These are phyloP conservation scores for Squalus acanthias DNA, from an alignment of 2,797 vertebrate species.

Conservation along the genomic window DNA sequence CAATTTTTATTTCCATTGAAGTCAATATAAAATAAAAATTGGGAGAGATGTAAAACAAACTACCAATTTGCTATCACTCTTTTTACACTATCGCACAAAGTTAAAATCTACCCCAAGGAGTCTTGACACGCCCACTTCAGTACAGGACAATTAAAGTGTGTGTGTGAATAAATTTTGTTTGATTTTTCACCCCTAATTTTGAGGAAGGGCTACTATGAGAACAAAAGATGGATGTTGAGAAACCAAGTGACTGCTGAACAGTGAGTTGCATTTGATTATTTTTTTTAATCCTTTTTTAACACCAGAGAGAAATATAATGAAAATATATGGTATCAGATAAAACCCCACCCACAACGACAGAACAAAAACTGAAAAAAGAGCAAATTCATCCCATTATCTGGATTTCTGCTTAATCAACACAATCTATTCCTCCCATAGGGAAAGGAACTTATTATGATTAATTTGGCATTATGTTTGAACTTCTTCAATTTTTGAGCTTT, in stretches of 20 bases:
- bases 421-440: not conserved
- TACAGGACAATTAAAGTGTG: not conserved
- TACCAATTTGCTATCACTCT: too few species aligned
- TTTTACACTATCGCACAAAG: not conserved
- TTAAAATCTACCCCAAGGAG: not conserved
- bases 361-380: not conserved
- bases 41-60: too few species aligned
- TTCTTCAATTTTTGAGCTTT: not conserved
- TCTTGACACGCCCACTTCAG: not conserved
- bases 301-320: not conserved
- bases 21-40: not conserved
- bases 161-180: not conserved
- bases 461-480: not conserved
- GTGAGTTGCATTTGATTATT: not conserved
- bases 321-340: not conserved
- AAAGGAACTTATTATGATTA: not conserved
- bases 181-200: not conserved
- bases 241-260: not conserved
- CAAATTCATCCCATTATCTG: slow-evolving; percentile 14
- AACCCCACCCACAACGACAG: not conserved
- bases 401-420: slow-evolving; percentile 2
- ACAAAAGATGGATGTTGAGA: not conserved
- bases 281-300: not conserved
- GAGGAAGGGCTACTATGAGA: not conserved
- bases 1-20: not conserved